Conservation (phyloP, 2,888 invertebrate species). For the Mythimna ferrago region DNA sequence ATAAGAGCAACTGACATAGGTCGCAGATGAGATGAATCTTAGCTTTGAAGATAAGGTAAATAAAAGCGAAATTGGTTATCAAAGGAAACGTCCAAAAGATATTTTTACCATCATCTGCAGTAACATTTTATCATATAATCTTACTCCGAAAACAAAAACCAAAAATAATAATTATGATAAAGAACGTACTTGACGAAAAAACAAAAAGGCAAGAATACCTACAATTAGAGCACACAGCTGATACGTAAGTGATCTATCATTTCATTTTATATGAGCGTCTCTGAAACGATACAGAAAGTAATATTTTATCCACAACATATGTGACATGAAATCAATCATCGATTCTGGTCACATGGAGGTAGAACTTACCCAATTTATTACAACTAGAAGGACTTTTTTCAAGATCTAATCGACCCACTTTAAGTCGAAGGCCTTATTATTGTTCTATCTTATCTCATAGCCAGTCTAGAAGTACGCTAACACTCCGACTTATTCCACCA, state of each 20-base stretch:
- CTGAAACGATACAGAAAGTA: constrained; percentile 4
- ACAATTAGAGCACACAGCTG: background rate
- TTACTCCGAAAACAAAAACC: background rate
- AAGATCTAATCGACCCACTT: background rate
- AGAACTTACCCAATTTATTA: background rate
- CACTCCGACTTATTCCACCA: too few relatives aligned
- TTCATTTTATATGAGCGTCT: constrained; percentile 10
- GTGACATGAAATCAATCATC: constrained; percentile 10
- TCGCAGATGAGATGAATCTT: too few relatives aligned
- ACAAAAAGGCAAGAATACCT: background rate
- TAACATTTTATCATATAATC: background rate
- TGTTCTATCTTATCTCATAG: too few relatives aligned
- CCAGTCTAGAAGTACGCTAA: too few relatives aligned
- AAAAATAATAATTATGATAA: background rate
- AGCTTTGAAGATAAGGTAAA: too few relatives aligned
- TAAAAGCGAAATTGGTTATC: too few relatives aligned
- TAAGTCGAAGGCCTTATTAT: too few relatives aligned
- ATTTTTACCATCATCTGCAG: too few relatives aligned
- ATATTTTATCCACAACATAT: constrained; percentile 9
- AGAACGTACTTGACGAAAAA: background rate
- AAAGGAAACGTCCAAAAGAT: too few relatives aligned
- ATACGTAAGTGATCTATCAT: constrained; percentile 22
- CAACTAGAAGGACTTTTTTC: background rate
- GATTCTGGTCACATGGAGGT: too few relatives aligned
- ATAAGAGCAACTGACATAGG: too few relatives aligned